A percentile compares a stretch with the other conserved stretches of the same genome.
Conservation (phyloP, 2,888 invertebrate species). For the Glaucopsyche alexis region DNA sequence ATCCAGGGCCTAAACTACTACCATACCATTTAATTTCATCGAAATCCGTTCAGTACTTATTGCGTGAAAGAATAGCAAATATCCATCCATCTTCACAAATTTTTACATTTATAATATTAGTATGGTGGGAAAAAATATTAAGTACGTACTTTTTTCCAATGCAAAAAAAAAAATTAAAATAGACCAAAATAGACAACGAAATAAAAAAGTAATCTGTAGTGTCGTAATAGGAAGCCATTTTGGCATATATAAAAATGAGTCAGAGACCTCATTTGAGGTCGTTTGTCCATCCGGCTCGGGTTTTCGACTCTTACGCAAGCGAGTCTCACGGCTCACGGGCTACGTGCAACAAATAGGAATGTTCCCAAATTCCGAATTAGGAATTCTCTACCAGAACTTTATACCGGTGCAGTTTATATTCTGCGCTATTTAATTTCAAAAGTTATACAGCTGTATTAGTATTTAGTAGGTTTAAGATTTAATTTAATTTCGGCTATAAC, state of each 20-base stretch:
- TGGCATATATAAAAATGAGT: conserved; percentile 49
- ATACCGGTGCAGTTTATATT: neutral
- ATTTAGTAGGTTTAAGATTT: no score
- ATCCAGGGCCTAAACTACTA: no score
- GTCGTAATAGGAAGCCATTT: conserved; percentile 26
- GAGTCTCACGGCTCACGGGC: conserved; percentile 37
- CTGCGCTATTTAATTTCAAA: neutral
- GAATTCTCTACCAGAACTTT: conserved; percentile 26
- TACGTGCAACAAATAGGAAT: conserved; percentile 36
- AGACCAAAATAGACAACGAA: neutral
- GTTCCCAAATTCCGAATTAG: conserved; percentile 33
- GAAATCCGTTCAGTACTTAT: no score
- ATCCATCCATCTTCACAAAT: no score
- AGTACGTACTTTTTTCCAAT: no score
- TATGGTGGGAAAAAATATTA: no score
- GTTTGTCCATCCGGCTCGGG: conserved; percentile 53
- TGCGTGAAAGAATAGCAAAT: no score
- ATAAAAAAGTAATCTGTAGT: conserved; percentile 11
- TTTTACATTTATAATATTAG: no score
- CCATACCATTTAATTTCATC: no score
- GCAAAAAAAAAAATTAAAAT: neutral
- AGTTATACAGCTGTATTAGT: no score
- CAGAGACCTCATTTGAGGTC: conserved; percentile 66
- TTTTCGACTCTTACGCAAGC: conserved; percentile 45
- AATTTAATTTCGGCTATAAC: no score